Base-by-base conservation (phyloP, 92 coral and sea anemone species). In the Diadumene lineata region DNA sequence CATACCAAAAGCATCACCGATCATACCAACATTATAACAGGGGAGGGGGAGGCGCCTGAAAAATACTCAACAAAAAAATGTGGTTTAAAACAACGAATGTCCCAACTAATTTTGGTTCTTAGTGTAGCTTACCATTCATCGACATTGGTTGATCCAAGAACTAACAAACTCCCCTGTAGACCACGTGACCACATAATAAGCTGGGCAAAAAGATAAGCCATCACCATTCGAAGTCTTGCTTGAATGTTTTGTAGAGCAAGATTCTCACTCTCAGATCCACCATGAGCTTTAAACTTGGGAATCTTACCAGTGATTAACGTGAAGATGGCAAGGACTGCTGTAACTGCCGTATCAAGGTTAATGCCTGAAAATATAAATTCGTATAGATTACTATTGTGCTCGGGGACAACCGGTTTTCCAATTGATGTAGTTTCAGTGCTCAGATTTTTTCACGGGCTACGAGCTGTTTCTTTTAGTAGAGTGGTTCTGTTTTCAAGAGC, bases 151-250 rank as follows among this genome's bases (percentile, higher is more conserved):
- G 99, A 88, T 11, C 97, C 99, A 32, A 96, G 79, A 1, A 96
- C 99, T 24, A 96, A 79, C 15, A 96, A 77, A 4, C 99, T 92
- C 0, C 94, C 97, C 16, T 84, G 84, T 0, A 79, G 72, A 44
- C 99, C 99, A 56, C 97, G 93, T 10, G 86, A 93, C 99, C 99
- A 96, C 99, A 96, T 86, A 66, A 89, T 92, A 67, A 96, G 84
- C 87, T 92, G 97, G 26, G 97, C 99, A 64, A 96, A 96, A 74
- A 96, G 84, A 79, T 96, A 96, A 7, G 99, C 90, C 43, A 96
- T 73, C 34, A 96, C 96, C 99, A 96, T 96, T 46, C 99, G 97
- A 68, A 96, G 78, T 50, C 99, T 84, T 17, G 99, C 99, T 74
- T 96, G 99, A 22, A 96, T 93, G 64, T 96, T 96, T 63, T 96